Conservation (phyloP, 2,113 vertebrate genomes). For the Oxyura jamaicensis region DNA sequence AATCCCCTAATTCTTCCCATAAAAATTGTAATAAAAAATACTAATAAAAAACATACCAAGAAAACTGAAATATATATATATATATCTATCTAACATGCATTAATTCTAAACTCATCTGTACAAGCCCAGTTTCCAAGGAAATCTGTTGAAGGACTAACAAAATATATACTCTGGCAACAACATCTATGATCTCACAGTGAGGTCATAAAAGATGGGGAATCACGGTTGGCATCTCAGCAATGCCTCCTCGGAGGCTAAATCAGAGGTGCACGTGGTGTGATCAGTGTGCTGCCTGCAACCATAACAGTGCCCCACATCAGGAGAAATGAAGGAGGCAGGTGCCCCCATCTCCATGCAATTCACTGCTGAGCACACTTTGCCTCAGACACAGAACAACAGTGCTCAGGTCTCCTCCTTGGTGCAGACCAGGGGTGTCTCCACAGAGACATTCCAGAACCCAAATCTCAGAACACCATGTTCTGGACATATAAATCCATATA, state of each 20-base stretch:
- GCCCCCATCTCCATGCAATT: too few species aligned
- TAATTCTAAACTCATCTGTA: neutral
- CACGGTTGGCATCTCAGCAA: neutral
- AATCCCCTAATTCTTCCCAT: neutral
- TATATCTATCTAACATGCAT: too few species aligned
- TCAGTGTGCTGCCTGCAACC: neutral
- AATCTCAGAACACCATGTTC: neutral
- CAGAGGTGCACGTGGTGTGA: neutral
- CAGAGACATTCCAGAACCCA: neutral
- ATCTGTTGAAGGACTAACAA: neutral
- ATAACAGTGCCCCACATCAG: fast-evolving
- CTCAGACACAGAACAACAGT: neutral
- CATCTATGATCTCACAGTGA: neutral
- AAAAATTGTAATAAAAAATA: neutral
- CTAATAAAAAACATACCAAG: neutral
- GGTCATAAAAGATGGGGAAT: neutral
- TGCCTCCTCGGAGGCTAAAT: neutral
- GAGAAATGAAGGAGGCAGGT: neutral
- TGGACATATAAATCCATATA: neutral
- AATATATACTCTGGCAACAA: neutral
- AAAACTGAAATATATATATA: neutral
- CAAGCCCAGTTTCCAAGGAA: neutral
- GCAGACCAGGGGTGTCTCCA: neutral
- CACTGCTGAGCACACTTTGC: neutral
- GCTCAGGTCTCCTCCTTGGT: neutral